Evolutionary conservation across 2,888 invertebrate genomes (phyloP), one percentile per base, ranked within the genome.

Genomic region (Scaptomyza reducta): DNA sequence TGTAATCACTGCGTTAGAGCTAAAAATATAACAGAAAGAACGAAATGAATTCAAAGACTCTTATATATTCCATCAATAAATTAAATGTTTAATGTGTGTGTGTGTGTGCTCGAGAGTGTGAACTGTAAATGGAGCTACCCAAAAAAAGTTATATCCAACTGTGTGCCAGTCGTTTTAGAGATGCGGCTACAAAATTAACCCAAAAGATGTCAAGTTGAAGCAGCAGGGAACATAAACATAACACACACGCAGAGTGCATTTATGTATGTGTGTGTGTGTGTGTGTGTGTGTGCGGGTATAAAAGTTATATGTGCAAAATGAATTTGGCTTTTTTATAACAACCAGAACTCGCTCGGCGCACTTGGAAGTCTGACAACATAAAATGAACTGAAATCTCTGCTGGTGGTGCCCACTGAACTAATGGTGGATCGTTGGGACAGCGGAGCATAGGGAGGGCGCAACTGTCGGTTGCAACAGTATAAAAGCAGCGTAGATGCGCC

Each of bases 271-370:
- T 33, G 41, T 61, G 41, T 45, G 38, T 55, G 49, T 38, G 38
- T 38, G 25, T 33, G 41, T 61, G 41, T 45, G 38, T 55, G 49
- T 38, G 38, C 14, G 35, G 33, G 70, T 61, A 68, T 73, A 75
- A 85, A 79, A 79, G 79, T 81, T 87, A 81, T 85, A 77, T 82
- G 86, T 74, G 86, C 71, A 83, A 85, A 87, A 88, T 83, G 88
- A 87, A 88, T 83, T 88, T 83, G 88, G 88, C 88, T 86, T 88
- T 87, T 88, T 83, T 88, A 83, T 79, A 86, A 86, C 79, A 88
- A 77, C 87, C 72, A 69, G 65, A 74, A 64, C 86, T 62, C 64
- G 67, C 86, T 64, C 64, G 69, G 77, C 74, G 68, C 88, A 79
- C 87, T 83, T 87, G 83, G 87, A 86, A 86, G 83, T 82, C 88